These are phyloP conservation scores for Eurosta solidaginis DNA, from an alignment of 1,140 invertebrate species.

Conservation along the genomic window DNA sequence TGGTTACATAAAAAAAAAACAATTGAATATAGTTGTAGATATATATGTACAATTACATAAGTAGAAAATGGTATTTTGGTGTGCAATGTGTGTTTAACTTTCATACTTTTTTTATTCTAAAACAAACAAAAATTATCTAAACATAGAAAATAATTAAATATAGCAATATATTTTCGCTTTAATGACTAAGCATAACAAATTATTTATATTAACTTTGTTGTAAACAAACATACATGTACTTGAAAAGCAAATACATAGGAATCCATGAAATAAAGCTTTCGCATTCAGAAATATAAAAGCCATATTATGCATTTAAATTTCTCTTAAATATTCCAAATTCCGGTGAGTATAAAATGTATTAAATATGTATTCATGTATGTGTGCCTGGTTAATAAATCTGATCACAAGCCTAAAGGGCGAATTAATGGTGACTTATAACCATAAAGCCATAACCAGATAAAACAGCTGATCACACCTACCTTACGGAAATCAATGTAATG, in stretches of 20 bases:
- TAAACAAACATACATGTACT: not conserved
- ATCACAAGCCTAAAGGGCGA: too few species aligned
- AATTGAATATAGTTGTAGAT: too few species aligned
- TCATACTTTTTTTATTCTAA: not conserved
- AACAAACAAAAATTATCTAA: not conserved
- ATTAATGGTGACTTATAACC: too few species aligned
- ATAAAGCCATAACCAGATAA: too few species aligned
- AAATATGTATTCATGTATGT: too few species aligned
- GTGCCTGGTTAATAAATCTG: too few species aligned
- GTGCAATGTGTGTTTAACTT: constrained; percentile 1
- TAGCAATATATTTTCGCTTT: not conserved
- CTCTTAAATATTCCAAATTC: too few species aligned
- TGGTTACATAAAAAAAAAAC: too few species aligned
- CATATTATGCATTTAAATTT: too few species aligned
- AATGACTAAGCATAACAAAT: not conserved
- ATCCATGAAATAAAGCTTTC: not conserved
- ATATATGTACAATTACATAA: not conserved
- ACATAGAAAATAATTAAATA: constrained; percentile 4
- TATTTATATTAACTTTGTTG: constrained; percentile 5
- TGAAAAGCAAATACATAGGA: not conserved
- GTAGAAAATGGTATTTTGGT: not conserved
- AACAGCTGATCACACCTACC: too few species aligned
- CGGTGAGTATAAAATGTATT: too few species aligned
- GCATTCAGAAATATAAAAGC: not conserved
- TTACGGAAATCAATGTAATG: too few species aligned